Evolutionary conservation across 2,113 vertebrate genomes (phyloP).

Genomic region (Ceuthmochares aereus): DNA sequence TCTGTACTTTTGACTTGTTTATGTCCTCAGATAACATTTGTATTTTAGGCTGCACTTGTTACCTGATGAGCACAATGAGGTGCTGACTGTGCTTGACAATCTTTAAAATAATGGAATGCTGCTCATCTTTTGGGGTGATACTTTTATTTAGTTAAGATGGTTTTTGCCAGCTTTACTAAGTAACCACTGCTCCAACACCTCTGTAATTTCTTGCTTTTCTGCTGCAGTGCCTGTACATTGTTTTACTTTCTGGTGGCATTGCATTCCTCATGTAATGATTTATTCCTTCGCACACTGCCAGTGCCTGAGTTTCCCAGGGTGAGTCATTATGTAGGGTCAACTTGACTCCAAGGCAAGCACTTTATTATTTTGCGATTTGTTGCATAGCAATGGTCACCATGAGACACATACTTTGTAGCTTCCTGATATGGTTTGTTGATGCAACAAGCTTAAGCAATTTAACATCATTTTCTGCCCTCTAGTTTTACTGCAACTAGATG

Average conservation of each 20-base stretch:
- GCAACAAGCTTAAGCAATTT: conserved; percentile 46
- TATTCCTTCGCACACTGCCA: neutral
- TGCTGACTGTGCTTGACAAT: neutral
- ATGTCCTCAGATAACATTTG: neutral
- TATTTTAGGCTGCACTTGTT: neutral
- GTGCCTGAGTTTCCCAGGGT: conserved; percentile 21
- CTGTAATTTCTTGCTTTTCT: neutral
- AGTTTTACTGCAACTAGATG: conserved; percentile 50
- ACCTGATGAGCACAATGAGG: neutral
- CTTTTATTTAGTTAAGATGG: neutral
- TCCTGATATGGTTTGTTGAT: conserved; percentile 33
- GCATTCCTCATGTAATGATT: neutral
- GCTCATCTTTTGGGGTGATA: neutral
- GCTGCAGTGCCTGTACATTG: neutral
- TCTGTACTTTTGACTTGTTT: neutral
- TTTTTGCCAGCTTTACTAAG: neutral
- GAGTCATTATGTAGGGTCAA: conserved; percentile 44
- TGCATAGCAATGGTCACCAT: conserved; percentile 55
- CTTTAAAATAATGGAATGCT: neutral
- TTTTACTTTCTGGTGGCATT: neutral
- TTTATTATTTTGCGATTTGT: conserved; percentile 32
- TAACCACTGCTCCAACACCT: neutral
- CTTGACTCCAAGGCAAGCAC: conserved; percentile 43
- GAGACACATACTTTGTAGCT: conserved; percentile 66
- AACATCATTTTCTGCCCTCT: conserved; percentile 67